Evolutionary conservation across 2,113 vertebrate species (phyloP).

Genomic region (Cheilinus undulatus): DNA sequence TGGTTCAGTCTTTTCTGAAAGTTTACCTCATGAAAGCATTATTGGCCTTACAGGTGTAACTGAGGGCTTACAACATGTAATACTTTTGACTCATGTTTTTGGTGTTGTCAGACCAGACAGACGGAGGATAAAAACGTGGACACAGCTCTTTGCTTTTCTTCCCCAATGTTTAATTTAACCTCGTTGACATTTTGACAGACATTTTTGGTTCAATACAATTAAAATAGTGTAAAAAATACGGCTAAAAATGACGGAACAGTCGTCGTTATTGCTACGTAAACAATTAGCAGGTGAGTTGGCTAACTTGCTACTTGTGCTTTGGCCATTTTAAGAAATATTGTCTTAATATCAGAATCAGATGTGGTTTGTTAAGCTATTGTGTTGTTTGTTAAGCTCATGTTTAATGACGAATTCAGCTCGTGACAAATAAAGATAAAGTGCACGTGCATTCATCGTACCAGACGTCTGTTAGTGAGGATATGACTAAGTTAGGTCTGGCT

Average conservation of each 20-base stretch:
- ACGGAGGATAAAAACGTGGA: conserved; percentile 52
- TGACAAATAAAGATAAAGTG: neutral
- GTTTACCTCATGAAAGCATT: too few species aligned
- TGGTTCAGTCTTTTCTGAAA: too few species aligned
- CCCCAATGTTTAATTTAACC: neutral
- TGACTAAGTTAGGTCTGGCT: conserved; percentile 9
- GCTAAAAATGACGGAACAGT: conserved; percentile 80
- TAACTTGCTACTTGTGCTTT: conserved; percentile 6
- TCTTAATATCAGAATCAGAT: neutral
- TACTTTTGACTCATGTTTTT: conserved; percentile 27
- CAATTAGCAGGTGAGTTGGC: conserved; percentile 82
- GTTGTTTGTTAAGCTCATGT: too few species aligned
- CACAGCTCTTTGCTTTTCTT: neutral
- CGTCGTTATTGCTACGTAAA: conserved; percentile 83
- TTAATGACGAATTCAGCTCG: too few species aligned
- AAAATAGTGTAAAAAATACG: neutral
- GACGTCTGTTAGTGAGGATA: conserved; percentile 30
- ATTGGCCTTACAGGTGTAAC: neutral
- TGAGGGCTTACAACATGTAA: neutral
- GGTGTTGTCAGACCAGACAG: conserved; percentile 11
- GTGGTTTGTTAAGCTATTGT: neutral
- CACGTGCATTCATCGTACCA: conserved; percentile 21
- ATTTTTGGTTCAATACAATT: neutral
- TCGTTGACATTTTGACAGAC: neutral
- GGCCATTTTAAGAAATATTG: too few species aligned